A percentile compares a stretch with the other conserved stretches of the same genome.
phyloP scores from a whole-genome alignment of 1,140 invertebrate species.

The Tetragnatha versicolor region DNA sequence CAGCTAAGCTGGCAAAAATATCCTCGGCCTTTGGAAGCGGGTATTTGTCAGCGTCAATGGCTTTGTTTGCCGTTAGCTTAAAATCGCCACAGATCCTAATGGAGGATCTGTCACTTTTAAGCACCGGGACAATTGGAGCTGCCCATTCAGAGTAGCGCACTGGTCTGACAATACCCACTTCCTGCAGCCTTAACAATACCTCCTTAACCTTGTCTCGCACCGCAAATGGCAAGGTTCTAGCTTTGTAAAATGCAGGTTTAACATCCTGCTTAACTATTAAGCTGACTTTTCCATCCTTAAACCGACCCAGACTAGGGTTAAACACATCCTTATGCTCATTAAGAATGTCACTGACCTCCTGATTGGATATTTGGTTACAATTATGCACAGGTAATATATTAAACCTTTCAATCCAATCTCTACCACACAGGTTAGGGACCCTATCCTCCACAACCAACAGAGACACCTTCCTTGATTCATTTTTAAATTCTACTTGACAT shows the following conservation, averaged over 20 bases:
- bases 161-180: slow-evolving; percentile 61
- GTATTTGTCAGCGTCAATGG: slow-evolving; percentile 55
- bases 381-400: not conserved
- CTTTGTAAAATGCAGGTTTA: slow-evolving; percentile 1
- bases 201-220: slow-evolving; percentile 62
- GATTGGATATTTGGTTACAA: not conserved
- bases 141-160: slow-evolving; percentile 66
- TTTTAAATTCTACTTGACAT: not conserved
- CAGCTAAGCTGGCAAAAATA: slow-evolving; percentile 42
- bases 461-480: not conserved
- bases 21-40: slow-evolving; percentile 58
- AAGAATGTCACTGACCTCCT: not conserved
- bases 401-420: not conserved
- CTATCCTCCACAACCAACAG: not conserved
- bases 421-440: not conserved
- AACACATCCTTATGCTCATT: not conserved
- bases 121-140: slow-evolving; percentile 66
- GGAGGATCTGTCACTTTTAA: slow-evolving; percentile 64
- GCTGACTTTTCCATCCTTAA: not conserved
- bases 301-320: not conserved
- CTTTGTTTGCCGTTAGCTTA: slow-evolving; percentile 58
- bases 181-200: slow-evolving; percentile 62
- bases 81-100: slow-evolving; percentile 67
- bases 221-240: slow-evolving; percentile 62
- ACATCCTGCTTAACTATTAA: not conserved